Evolutionary conservation across 2,888 invertebrate genomes (phyloP).

Genomic region (Lissonota sp.): DNA sequence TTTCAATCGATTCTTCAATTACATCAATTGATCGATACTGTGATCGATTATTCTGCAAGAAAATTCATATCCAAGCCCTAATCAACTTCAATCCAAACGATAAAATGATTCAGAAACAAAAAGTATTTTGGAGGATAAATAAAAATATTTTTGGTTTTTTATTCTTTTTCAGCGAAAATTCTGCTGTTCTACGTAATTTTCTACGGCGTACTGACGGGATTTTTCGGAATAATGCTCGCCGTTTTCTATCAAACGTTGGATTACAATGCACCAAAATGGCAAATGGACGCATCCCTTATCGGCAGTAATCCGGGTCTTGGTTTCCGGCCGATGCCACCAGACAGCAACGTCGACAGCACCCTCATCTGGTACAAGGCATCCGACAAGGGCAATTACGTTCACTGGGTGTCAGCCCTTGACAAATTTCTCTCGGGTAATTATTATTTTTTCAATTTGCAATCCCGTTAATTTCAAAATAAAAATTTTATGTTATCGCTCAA

Average conservation of each 20-base stretch:
- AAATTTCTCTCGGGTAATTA: constrained; percentile 89
- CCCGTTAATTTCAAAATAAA: too few species aligned
- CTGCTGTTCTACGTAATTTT: constrained; percentile 98
- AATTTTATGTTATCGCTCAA: not conserved
- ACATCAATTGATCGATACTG: too few species aligned
- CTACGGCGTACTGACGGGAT: constrained; percentile 95
- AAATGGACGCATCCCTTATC: constrained; percentile 93
- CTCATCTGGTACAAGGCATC: constrained; percentile 96
- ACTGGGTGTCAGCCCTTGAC: constrained; percentile 92
- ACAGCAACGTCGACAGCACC: constrained; percentile 96
- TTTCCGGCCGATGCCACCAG: constrained; percentile 98
- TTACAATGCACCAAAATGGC: constrained; percentile 94
- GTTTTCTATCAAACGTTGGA: constrained; percentile 97
- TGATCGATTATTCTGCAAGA: too few species aligned
- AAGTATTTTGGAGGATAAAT: too few species aligned
- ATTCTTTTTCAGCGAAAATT: constrained; percentile 92
- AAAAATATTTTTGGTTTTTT: not conserved
- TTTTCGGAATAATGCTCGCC: constrained; percentile 97
- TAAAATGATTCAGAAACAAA: too few species aligned
- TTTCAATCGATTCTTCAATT: too few species aligned
- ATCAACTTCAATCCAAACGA: too few species aligned
- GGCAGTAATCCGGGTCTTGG: constrained; percentile 98
- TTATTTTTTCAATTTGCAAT: constrained; percentile 1
- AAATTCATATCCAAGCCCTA: too few species aligned
- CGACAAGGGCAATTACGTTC: constrained; percentile 90